Evolutionary conservation across 2,888 invertebrate species (phyloP).

Genomic region (Hydropsyche betteni): DNA sequence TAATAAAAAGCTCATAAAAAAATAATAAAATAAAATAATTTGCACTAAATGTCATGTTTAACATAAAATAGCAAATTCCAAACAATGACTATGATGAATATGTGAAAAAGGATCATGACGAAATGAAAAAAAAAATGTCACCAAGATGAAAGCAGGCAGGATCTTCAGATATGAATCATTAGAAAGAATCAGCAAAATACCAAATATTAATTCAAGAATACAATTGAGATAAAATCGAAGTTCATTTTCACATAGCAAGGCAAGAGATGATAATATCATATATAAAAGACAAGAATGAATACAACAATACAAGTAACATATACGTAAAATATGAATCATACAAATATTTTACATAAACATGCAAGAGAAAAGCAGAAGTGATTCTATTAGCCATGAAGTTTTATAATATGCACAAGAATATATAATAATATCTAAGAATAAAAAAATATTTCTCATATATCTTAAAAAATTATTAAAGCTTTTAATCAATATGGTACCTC

Average conservation of each 20-base stretch:
- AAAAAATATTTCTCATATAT: slow-evolving; percentile 1
- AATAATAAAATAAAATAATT: no score
- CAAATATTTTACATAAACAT: slow-evolving; percentile 31
- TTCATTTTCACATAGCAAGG: neutral
- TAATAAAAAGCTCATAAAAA: no score
- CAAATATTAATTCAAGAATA: no score
- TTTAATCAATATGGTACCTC: slow-evolving; percentile 23
- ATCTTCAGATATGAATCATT: no score
- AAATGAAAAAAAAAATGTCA: no score
- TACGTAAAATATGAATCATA: slow-evolving; percentile 19
- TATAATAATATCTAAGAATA: slow-evolving; percentile 15
- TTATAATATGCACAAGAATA: slow-evolving; percentile 25
- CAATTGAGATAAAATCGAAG: neutral
- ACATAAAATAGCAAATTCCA: no score
- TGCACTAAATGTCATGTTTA: no score
- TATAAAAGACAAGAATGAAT: slow-evolving; percentile 18
- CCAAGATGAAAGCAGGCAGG: no score
- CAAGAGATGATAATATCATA: neutral
- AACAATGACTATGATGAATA: no score
- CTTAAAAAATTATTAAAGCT: slow-evolving; percentile 13
- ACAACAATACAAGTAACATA: slow-evolving; percentile 18
- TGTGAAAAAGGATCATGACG: no score
- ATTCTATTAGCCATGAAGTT: slow-evolving; percentile 17
- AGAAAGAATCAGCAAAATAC: no score
- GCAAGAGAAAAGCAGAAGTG: slow-evolving; percentile 20